Evolutionary conservation across 2,113 vertebrate genomes (phyloP), one percentile per base, ranked within the genome.

Genomic region (Ceyx cyanopectus): DNA sequence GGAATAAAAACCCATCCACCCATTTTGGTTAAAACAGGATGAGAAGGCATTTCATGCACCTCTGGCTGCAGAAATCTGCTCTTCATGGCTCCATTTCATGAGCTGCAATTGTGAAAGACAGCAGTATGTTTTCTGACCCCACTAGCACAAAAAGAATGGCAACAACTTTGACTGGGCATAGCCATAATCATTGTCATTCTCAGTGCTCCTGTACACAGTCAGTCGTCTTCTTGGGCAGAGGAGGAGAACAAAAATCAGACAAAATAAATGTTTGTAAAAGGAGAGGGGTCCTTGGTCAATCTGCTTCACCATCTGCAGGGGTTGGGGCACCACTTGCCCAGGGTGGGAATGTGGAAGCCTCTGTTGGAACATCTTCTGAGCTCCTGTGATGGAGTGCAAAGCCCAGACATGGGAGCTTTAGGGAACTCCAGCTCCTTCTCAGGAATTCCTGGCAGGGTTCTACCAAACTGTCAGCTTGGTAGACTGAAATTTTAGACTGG

Each of bases 321-420:
- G 18, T 1, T 69, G 58, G 0, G 0, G 50, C 29, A 74, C 34
- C 27, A 32, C 20, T 89, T 2, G 1, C 11, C 14, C 2, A 0
- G 19, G 23, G 10, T 56, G 61, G 48, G 32, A 62, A 54, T 17
- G 29, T 27, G 21, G 34, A 46, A 73, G 48, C 30, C 48, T 26
- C 10, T 56, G 27, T 16, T 18, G n/a, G 14, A 18, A 3, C 37
- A 69, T 40, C 34, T 40, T 66, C 56, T 45, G n/a, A 72, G 32
- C 27, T 79, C 29, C 48, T 29, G 16, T 40, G 50, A 6, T 3
- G 0, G 1, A 50, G 17, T 3, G 6, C 17, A 23, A 87, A 89
- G 58, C 12, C 45, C 50, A 68, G 58, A 61, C 10, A 43, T 45
- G 21, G 13, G 7, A 1, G 0, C 27, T 70, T 30, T 13, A 79